Percentiles rank a stretch among this genome's conserved stretches.
These are phyloP conservation scores for Corynorhinus townsendii DNA, from an alignment of 2,113 vertebrate species.

Conservation along the genomic window DNA sequence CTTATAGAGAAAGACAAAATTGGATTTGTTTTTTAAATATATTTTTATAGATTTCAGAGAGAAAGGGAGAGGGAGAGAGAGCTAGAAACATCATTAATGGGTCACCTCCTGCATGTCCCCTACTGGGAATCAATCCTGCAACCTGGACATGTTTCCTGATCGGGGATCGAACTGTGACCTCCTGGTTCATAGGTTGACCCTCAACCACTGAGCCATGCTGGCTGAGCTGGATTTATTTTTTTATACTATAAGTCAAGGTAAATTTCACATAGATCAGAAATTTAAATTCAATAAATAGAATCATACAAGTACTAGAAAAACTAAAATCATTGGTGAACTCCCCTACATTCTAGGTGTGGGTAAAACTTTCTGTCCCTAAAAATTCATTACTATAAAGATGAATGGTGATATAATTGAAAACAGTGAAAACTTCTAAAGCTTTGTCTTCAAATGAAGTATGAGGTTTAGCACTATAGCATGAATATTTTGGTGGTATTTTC, in stretches of 20 bases:
- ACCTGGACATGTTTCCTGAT: too few species aligned
- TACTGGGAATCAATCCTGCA: too few species aligned
- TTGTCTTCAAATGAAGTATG: not conserved
- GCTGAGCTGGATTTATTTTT: not conserved
- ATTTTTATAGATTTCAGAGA: too few species aligned
- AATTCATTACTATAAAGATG: not conserved
- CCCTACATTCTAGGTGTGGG: not conserved
- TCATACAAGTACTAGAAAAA: not conserved
- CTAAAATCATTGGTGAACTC: not conserved
- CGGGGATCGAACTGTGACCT: too few species aligned
- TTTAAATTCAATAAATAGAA: not conserved
- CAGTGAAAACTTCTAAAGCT: not conserved
- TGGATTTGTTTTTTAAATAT: not conserved
- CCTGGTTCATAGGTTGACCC: too few species aligned
- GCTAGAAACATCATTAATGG: too few species aligned
- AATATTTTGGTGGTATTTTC: not conserved
- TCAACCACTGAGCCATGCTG: too few species aligned
- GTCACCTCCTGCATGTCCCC: too few species aligned
- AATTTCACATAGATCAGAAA: not conserved
- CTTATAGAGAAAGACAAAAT: not conserved
- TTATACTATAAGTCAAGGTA: not conserved
- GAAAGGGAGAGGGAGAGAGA: too few species aligned
- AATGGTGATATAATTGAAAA: not conserved
- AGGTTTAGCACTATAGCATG: not conserved
- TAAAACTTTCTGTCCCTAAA: not conserved